Percentiles rank a stretch among this genome's conserved stretches.
phyloP scores from a whole-genome alignment of 1,140 invertebrate genomes.

The Drosophila saltans region DNA sequence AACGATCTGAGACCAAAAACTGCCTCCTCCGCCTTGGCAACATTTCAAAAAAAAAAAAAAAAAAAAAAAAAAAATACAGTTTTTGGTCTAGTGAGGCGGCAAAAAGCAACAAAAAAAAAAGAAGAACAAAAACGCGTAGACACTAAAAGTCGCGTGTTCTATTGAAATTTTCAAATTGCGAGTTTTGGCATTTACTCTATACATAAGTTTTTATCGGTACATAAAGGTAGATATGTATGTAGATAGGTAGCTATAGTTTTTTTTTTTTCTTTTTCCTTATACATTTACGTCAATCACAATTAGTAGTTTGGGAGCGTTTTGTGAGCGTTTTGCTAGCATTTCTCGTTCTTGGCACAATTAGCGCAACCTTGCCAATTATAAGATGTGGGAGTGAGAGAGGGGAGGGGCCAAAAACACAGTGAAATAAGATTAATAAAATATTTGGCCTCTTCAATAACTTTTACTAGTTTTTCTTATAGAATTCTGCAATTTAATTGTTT shows the following conservation, averaged over 20 bases:
- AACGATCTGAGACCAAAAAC: slow-evolving; percentile 11
- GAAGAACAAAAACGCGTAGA: neutral
- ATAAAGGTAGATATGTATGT: too few relatives aligned
- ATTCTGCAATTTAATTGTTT: neutral
- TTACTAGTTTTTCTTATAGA: slow-evolving; percentile 14
- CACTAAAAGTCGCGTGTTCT: slow-evolving; percentile 45
- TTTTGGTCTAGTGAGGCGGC: neutral
- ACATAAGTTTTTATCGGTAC: neutral
- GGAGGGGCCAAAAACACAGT: slow-evolving; percentile 7
- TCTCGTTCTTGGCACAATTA: slow-evolving; percentile 71
- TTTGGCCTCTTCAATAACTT: neutral
- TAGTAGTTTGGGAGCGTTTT: slow-evolving; percentile 27
- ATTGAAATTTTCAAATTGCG: slow-evolving; percentile 16
- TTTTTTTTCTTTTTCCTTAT: slow-evolving; percentile 40
- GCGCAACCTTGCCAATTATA: slow-evolving; percentile 54
- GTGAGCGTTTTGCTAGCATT: slow-evolving; percentile 34
- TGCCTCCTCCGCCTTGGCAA: slow-evolving; percentile 42
- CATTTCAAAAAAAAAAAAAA: slow-evolving; percentile 34
- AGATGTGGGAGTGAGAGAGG: neutral
- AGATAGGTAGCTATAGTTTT: slow-evolving; percentile 42
- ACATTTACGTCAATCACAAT: slow-evolving; percentile 52
- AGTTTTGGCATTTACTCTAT: slow-evolving; percentile 20
- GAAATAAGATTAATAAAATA: neutral
- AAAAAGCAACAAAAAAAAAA: too few relatives aligned
- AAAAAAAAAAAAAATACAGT: slow-evolving; percentile 8